Evolutionary conservation across 2,888 invertebrate species (phyloP).

Genomic region (Exephanes ischioxanthus): DNA sequence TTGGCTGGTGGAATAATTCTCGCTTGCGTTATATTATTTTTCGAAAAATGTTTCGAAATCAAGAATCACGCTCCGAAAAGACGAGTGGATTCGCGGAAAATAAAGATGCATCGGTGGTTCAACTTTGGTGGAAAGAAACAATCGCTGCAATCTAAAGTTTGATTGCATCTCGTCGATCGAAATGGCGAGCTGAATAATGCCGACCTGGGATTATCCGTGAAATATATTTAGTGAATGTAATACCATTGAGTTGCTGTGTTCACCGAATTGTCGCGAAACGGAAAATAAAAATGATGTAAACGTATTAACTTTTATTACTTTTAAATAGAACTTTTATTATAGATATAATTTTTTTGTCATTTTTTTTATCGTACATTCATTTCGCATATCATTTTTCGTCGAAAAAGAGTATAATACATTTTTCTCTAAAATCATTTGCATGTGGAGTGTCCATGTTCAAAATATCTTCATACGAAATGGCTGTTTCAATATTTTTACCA

Average conservation of each 20-base stretch:
- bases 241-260: background rate
- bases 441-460: too few species aligned
- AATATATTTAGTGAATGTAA: background rate
- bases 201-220: background rate
- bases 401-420: too few species aligned
- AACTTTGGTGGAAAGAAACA: background rate
- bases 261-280: background rate
- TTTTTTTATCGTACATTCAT: too few species aligned
- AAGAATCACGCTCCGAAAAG: background rate
- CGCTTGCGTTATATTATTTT: constrained; percentile 68
- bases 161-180: background rate
- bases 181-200: background rate
- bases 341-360: too few species aligned
- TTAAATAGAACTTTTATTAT: too few species aligned
- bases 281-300: background rate
- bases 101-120: background rate
- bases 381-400: too few species aligned
- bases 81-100: background rate
- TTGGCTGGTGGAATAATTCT: constrained; percentile 71
- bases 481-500: too few species aligned
- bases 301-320: too few species aligned
- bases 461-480: too few species aligned
- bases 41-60: constrained; percentile 68
- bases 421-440: too few species aligned
- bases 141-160: background rate